Evolutionary conservation across 1,140 invertebrate species (phyloP).

Genomic region (Tribolium madens): DNA sequence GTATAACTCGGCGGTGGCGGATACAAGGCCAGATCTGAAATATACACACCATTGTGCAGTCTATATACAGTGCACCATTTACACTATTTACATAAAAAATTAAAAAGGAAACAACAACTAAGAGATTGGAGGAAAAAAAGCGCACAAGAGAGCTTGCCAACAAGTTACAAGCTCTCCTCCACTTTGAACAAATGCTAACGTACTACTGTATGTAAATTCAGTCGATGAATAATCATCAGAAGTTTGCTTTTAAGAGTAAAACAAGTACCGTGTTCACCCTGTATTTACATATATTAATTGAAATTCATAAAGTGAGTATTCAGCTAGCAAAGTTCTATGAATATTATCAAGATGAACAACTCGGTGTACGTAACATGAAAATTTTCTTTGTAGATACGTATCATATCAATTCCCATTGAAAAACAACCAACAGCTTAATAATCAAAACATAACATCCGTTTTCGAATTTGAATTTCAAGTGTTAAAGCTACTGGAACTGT

Average conservation of each 20-base stretch:
- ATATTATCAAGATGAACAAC: constrained; percentile 23
- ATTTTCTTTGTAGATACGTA: constrained; percentile 11
- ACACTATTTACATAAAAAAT: constrained; percentile 9
- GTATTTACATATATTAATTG: constrained; percentile 38
- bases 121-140: too few species aligned
- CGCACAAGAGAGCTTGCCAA: background rate
- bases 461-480: background rate
- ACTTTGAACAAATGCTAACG: constrained; percentile 17
- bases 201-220: constrained; percentile 36
- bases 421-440: background rate
- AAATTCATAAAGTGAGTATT: constrained; percentile 32
- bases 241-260: constrained; percentile 25
- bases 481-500: background rate
- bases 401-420: constrained; percentile 1
- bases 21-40: constrained; percentile 68
- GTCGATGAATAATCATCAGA: constrained; percentile 34
- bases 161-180: background rate
- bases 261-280: constrained; percentile 30
- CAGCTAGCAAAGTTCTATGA: constrained; percentile 28
- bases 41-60: constrained; percentile 57
- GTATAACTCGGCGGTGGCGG: constrained; percentile 69
- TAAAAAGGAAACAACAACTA: too few species aligned
- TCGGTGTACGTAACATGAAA: background rate
- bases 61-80: constrained; percentile 51
- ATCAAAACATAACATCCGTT: background rate